Evolutionary conservation across 2,113 vertebrate species (phyloP), one percentile per base, ranked within the genome.

Genomic region (Saiga tatarica): DNA sequence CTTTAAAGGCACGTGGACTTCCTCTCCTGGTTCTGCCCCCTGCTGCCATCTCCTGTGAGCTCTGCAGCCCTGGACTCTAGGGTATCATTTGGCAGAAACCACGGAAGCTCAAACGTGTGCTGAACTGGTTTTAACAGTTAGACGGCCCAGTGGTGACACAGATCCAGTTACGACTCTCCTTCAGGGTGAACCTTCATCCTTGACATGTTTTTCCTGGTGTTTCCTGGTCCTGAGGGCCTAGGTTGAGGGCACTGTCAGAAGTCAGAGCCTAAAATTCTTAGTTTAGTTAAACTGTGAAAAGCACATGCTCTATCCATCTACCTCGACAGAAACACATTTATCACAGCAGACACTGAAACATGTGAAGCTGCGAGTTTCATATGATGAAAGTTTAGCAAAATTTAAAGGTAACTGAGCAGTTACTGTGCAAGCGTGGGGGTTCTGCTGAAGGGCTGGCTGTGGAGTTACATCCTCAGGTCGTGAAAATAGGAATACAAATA

Each of bases 111-210:
- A 52, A 16, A 25, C 3, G 25, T 0, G 3, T 59, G 47, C 23
- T 23, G 62, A 14, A 6, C 28, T 28, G 36, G 16, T 21, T 2
- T 14, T 0, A 4, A 0, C 4, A 28, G 60, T 33, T 1, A 55
- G 79, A 15, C 6, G 26, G 39, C 36, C 19, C 25, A 30, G 0
- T 3, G 13, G 81, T 47, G 50, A 26, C 15, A 0, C 6, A 10
- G 64, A 11, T 53, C 39, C 15, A 19, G 52, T 8, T 5, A 5
- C 11, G 1, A n/a, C 67, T 12, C n/a, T 11, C 53, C 53, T 36
- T 50, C 52, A 9, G 1, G 50, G 30, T 7, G 62, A 47, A 10
- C 2, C 82, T 53, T 33, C 30, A 15, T 10, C 82, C 30, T 11
- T 1, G 67, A 23, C 39, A 6, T 42, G 0, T 11, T 83, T 39